phyloP scores from a whole-genome alignment of 2,888 invertebrate species.

The Dolomedes plantarius region DNA sequence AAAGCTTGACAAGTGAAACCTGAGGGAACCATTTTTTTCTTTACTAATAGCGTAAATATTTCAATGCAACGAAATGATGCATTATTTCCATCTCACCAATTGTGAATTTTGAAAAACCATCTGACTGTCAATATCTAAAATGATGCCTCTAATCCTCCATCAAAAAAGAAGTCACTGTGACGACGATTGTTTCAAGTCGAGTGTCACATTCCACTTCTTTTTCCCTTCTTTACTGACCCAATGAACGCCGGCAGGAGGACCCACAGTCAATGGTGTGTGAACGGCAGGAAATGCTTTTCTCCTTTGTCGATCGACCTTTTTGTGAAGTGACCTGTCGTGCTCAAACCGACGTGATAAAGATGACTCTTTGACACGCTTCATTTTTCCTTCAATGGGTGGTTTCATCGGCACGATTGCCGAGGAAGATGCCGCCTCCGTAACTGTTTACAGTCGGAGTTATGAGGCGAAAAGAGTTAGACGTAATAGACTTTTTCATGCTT shows the following conservation, averaged over 20 bases:
- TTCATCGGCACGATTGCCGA: too few species aligned
- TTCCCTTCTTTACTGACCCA: constrained; percentile 18
- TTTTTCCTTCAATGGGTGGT: not conserved
- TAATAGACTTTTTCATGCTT: too few species aligned
- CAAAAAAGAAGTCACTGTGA: constrained; percentile 49
- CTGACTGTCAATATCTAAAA: too few species aligned
- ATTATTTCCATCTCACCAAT: too few species aligned
- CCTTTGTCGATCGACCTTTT: constrained; percentile 20
- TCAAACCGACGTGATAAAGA: constrained; percentile 1
- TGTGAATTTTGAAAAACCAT: too few species aligned
- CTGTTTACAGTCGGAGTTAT: too few species aligned
- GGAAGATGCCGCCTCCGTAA: too few species aligned
- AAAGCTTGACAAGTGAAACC: too few species aligned
- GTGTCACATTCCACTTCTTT: constrained; percentile 3
- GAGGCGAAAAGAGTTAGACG: too few species aligned
- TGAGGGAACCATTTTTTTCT: too few species aligned
- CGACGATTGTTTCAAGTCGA: not conserved
- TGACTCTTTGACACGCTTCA: not conserved
- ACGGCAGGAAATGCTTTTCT: not conserved
- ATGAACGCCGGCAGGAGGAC: constrained; percentile 14
- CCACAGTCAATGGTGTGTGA: not conserved
- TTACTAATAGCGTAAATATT: too few species aligned
- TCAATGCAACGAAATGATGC: too few species aligned
- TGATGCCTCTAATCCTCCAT: not conserved
- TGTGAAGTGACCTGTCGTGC: constrained; percentile 35